phyloP scores from a whole-genome alignment of 2,113 vertebrate genomes.

The Xiphophorus hellerii region DNA sequence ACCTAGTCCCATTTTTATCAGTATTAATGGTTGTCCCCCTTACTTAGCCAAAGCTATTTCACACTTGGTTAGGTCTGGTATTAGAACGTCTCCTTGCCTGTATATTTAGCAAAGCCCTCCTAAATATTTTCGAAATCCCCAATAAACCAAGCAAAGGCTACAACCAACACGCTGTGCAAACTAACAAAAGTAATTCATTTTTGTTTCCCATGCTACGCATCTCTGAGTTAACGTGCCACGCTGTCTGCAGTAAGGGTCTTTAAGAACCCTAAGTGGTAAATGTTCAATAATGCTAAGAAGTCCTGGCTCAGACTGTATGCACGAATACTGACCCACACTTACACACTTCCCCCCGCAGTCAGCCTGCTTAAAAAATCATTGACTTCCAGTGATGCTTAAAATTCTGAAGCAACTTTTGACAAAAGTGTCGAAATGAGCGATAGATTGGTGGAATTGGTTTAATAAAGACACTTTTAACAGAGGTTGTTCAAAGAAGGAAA shows the following conservation, averaged over 20 bases:
- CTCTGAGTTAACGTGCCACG: constrained; percentile 28
- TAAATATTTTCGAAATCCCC: constrained; percentile 78
- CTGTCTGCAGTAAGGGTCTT: constrained; percentile 36
- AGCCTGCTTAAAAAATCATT: constrained; percentile 7
- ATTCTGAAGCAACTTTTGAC: constrained; percentile 36
- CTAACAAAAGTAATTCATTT: constrained; percentile 67
- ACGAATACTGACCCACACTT: constrained; percentile 7
- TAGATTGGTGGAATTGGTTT: constrained; percentile 15
- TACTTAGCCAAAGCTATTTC: constrained; percentile 86
- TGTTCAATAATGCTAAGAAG: constrained; percentile 64
- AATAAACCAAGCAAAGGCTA: constrained; percentile 72
- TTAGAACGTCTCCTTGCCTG: constrained; percentile 80
- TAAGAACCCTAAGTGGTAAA: constrained; percentile 67
- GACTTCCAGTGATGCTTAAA: constrained; percentile 18
- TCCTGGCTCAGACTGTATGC: constrained; percentile 16
- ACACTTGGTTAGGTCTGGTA: constrained; percentile 83
- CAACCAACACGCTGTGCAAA: constrained; percentile 64
- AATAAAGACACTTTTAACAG: constrained; percentile 39
- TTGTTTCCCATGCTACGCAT: constrained; percentile 30
- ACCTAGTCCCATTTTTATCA: constrained; percentile 81
- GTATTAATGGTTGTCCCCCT: constrained; percentile 84
- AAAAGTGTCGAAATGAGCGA: constrained; percentile 5
- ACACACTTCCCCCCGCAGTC: constrained; percentile 4
- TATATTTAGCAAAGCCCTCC: constrained; percentile 76
- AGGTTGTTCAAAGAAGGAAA: constrained; percentile 23